Evolutionary conservation across 2,888 invertebrate species (phyloP), one percentile per base, ranked within the genome.

Genomic region (Drosophila subsilvestris): DNA sequence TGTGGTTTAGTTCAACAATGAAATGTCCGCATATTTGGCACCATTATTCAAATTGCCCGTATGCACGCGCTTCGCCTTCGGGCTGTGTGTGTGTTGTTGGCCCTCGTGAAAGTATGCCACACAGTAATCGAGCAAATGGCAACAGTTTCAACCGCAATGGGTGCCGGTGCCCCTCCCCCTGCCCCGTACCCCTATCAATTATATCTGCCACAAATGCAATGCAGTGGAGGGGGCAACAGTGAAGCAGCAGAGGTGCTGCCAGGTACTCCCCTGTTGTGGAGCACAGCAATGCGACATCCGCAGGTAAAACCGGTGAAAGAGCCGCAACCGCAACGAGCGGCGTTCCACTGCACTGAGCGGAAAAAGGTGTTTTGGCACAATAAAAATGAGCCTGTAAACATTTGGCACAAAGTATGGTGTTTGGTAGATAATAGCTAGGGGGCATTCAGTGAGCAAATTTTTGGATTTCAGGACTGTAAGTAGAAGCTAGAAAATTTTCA

Each of bases 11-110:
- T 71, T 55, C 79, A 86, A 82, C 82, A 86, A 85, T 76, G 77
- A 74, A 82, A 87, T 75, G 75, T 82, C 85, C 82, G 85, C 85
- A 85, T 87, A 79, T 85, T 87, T 79, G 85, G 85, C 85, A 87
- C 80, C 66, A 87, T 85, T 87, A 85, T 87, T 87, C 86, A 85
- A 87, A 85, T 87, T 87, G 85, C 80, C 75, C 78, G 85, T 87
- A 83, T 85, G 83, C 87, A 87, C 80, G 84, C 85, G 80, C 63
- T 18, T 50, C 62, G 55, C 65, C 67, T 67, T 67, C 50, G 69
- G 32, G 12, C 32, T 12, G 32, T 32, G 32, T 12, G 4, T 1
- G 12, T 32, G 22, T 25, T 25, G 25, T 6, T 25, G 25, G 12
- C 32, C 51, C 57, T 32, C 61, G 47, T 18, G 37, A 73, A 80